Conservation (phyloP, 1,140 invertebrate genomes). For the Theocolax elegans region DNA sequence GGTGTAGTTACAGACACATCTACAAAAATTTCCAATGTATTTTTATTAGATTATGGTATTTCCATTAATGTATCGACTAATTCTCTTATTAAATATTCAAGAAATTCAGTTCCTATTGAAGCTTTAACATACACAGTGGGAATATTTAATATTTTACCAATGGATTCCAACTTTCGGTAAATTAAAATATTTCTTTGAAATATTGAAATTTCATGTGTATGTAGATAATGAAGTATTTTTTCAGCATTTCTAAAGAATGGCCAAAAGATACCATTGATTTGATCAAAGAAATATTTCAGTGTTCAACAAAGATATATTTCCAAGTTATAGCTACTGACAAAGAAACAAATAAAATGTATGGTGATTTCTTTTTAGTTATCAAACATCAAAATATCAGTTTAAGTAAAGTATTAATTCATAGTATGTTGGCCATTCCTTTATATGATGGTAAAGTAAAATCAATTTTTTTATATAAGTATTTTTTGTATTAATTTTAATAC, state of each 20-base stretch:
- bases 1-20: constrained; percentile 22
- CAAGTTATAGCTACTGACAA: constrained; percentile 44
- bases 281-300: constrained; percentile 47
- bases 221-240: constrained; percentile 31
- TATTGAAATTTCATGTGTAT: neutral
- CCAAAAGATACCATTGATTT: constrained; percentile 45
- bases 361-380: constrained; percentile 55
- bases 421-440: constrained; percentile 49
- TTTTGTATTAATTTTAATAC: constrained; percentile 20
- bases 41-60: constrained; percentile 57
- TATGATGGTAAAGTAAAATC: constrained; percentile 44
- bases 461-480: neutral
- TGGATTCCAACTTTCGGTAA: constrained; percentile 36
- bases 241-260: constrained; percentile 49
- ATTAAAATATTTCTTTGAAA: constrained; percentile 2
- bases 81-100: constrained; percentile 44
- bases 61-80: constrained; percentile 41
- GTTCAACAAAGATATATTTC: constrained; percentile 50
- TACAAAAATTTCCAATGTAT: constrained; percentile 31
- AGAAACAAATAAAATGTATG: constrained; percentile 45
- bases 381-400: constrained; percentile 47
- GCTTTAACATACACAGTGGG: constrained; percentile 51
- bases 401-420: constrained; percentile 47
- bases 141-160: constrained; percentile 54
- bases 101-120: constrained; percentile 40